phyloP scores from a whole-genome alignment of 1,140 invertebrate species.

The Anastrepha ludens region DNA sequence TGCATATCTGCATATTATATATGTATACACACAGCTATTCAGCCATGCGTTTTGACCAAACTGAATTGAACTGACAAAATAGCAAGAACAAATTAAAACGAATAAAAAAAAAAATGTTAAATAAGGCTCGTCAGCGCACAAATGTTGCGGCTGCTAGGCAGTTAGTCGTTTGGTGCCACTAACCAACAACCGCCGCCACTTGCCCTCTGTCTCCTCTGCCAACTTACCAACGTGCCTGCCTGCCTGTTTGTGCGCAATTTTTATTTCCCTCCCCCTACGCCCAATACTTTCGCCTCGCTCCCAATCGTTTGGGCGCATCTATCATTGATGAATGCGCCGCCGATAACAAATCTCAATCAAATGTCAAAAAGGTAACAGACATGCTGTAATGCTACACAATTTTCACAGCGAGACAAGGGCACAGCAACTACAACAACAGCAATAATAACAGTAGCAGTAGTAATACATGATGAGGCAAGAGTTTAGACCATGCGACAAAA shows the following conservation, averaged over 20 bases:
- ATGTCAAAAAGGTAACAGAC: constrained; percentile 74
- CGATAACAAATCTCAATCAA: constrained; percentile 75
- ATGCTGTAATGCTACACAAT: constrained; percentile 61
- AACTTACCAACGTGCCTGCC: not conserved
- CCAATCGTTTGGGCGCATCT: constrained; percentile 58
- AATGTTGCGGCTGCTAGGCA: not conserved
- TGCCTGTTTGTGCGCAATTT: not conserved
- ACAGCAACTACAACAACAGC: constrained; percentile 30
- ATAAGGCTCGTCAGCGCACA: not conserved
- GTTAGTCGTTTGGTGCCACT: not conserved
- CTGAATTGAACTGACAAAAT: constrained; percentile 46
- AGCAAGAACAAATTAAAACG: not conserved
- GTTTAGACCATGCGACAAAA: constrained; percentile 58
- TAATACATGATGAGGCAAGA: not conserved
- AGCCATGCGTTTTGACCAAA: constrained; percentile 46
- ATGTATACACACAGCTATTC: not conserved
- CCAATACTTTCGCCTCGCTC: too few relatives aligned
- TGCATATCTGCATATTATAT: not conserved
- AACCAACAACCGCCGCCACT: not conserved
- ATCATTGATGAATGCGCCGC: constrained; percentile 73
- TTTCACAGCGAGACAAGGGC: constrained; percentile 45
- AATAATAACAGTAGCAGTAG: not conserved
- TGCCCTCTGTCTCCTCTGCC: not conserved
- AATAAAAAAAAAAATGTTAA: not conserved
- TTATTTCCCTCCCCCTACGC: too few relatives aligned